These are phyloP conservation scores for Chelonus insularis DNA, from an alignment of 1,140 invertebrate genomes.

Conservation along the genomic window DNA sequence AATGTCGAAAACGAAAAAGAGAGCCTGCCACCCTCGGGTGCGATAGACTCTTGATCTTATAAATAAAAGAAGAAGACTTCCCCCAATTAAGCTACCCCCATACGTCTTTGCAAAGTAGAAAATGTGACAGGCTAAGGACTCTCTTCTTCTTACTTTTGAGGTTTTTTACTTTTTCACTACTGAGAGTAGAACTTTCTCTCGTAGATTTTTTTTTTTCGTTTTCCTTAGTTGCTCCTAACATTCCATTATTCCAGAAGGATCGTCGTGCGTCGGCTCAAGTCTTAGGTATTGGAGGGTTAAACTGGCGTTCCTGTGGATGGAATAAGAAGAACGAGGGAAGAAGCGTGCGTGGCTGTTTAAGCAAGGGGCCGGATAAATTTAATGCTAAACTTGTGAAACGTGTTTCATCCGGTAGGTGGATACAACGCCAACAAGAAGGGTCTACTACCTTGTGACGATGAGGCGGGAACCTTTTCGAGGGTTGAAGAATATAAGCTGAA, in stretches of 20 bases:
- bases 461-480: constrained; percentile 32
- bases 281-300: constrained; percentile 22
- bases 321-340: constrained; percentile 32
- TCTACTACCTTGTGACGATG: constrained; percentile 9
- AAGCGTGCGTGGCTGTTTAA: constrained; percentile 52
- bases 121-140: constrained; percentile 48
- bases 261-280: constrained; percentile 23
- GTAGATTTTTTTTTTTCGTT: constrained; percentile 11
- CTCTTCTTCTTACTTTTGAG: constrained; percentile 26
- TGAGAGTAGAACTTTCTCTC: constrained; percentile 1
- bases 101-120: constrained; percentile 56
- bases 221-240: constrained; percentile 1
- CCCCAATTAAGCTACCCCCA: constrained; percentile 55
- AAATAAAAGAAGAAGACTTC: constrained; percentile 54
- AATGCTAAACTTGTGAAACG: constrained; percentile 53
- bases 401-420: constrained; percentile 43
- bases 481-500: constrained; percentile 25
- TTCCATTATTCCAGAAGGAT: constrained; percentile 26
- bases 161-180: not conserved
- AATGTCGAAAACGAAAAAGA: not conserved
- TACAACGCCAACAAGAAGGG: constrained; percentile 25
- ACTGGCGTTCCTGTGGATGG: constrained; percentile 24
- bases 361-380: constrained; percentile 53
- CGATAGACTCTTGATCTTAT: constrained; percentile 54
- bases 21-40: constrained; percentile 3